Conservation (phyloP, 2,888 invertebrate genomes). For the Dyspetes luteomarginatus region DNA sequence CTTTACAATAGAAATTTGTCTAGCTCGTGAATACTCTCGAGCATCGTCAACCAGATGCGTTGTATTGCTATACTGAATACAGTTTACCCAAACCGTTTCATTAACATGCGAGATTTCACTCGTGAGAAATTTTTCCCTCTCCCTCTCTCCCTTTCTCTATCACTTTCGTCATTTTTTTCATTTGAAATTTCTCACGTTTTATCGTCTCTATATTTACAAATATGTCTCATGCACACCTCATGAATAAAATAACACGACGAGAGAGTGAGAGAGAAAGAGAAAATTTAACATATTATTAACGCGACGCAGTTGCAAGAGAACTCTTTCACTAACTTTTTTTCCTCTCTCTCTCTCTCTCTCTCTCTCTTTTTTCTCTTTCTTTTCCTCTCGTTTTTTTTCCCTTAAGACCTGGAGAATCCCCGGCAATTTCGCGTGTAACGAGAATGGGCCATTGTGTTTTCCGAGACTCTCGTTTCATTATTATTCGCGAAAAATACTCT, state of each 20-base stretch:
- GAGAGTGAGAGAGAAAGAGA: constrained; percentile 42
- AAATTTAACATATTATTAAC: constrained; percentile 38
- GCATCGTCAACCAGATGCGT: background rate
- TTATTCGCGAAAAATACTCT: constrained; percentile 42
- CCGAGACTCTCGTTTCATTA: constrained; percentile 54
- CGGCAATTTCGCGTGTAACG: constrained; percentile 40
- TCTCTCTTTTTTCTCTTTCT: constrained; percentile 10
- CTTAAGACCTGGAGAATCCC: constrained; percentile 35
- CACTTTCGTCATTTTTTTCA: constrained; percentile 61
- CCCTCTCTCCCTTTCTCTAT: constrained; percentile 25
- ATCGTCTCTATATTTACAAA: constrained; percentile 3
- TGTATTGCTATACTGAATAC: background rate
- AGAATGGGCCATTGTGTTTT: constrained; percentile 57
- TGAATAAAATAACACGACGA: background rate
- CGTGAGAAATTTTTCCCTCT: constrained; percentile 58
- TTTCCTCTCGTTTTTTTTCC: background rate
- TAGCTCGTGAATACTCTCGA: constrained; percentile 9
- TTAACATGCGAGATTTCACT: constrained; percentile 60
- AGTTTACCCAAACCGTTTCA: constrained; percentile 52
- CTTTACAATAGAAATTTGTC: constrained; percentile 38
- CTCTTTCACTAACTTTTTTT: constrained; percentile 31
- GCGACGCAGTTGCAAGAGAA: constrained; percentile 15
- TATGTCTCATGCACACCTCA: constrained; percentile 7
- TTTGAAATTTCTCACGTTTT: constrained; percentile 54
- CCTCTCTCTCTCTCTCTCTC: background rate